Conservation (phyloP, 2,888 invertebrate genomes). For the Rutpela maculata region DNA sequence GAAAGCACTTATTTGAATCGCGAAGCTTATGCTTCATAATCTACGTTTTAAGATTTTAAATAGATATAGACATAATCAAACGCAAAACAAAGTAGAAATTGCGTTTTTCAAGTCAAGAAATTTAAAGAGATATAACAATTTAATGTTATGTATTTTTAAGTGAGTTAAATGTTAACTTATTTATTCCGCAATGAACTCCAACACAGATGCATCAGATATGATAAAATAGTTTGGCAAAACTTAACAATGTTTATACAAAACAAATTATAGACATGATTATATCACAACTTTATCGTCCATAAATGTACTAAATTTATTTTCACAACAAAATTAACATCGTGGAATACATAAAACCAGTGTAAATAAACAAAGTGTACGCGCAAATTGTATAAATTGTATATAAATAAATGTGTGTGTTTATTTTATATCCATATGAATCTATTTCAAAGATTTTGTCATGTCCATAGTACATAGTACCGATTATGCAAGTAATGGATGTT, state of each 20-base stretch:
- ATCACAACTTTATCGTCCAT: background rate
- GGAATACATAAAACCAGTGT: background rate
- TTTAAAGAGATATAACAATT: no score
- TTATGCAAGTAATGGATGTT: background rate
- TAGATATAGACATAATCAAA: no score
- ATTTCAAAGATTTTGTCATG: background rate
- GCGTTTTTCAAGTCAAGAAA: no score
- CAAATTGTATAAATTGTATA: background rate
- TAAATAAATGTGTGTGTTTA: background rate
- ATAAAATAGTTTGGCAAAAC: background rate
- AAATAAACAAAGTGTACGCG: constrained; percentile 1
- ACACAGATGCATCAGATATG: background rate
- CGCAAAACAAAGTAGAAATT: no score
- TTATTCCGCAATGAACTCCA: background rate
- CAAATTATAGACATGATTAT: background rate
- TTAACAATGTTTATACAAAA: constrained; percentile 2
- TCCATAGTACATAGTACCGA: background rate
- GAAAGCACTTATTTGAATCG: no score
- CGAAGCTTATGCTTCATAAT: no score
- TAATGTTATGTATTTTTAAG: no score
- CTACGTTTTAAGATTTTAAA: no score
- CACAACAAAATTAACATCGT: background rate
- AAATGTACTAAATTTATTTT: background rate
- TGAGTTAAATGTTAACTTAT: no score
- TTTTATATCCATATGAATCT: background rate